Evolutionary conservation across 2,888 invertebrate genomes (phyloP), one percentile per base, ranked within the genome.

Genomic region (Sphecodes monilicornis): DNA sequence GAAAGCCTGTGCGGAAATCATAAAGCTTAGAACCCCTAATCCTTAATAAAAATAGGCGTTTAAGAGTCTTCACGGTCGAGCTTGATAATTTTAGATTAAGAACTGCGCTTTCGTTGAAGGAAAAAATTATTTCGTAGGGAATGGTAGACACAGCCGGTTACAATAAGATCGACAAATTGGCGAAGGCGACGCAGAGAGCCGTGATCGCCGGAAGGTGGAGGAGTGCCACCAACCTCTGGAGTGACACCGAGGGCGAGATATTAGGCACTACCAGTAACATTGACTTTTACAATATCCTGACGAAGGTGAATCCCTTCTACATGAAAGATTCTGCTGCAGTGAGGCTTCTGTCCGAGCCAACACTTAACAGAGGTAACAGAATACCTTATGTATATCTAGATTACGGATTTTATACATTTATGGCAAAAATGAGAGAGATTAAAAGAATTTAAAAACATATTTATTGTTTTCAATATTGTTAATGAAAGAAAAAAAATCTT

Each of bases 271-370:
- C 98, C 0, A 95, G 95, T 85, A 95, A 95, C 22, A 97, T 98
- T 10, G 97, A 98, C 93, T 98, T 98, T 93, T 98, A 98, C 93
- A 98, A 98, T 93, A 97, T 98, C 84, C 94, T 97, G 11, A 96
- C 95, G 3, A 96, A 96, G 91, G 80, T 76, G 10, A 41, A 79
- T 50, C 22, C 18, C 16, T 8, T 1, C 0, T 0, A 4, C 11
- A 18, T 0, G 2, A n/a, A 11, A 2, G 36, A 32, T 2, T 54
- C 72, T 10, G 3, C 8, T 18, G 60, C 29, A 18, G 29, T 60
- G 29, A 60, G 32, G 10, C 10, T 32, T 22, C 22, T 32, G 22
- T 66, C 66, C 22, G 32, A 66, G 32, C 66, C 66, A 32, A 32
- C 36, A 0, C 66, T 36, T 10, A 36, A 0, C 22, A 66, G 36